A percentile compares a stretch with the other conserved stretches of the same genome.
phyloP scores from a whole-genome alignment of 2,113 vertebrate genomes.

The Rhinopithecus roxellana region DNA sequence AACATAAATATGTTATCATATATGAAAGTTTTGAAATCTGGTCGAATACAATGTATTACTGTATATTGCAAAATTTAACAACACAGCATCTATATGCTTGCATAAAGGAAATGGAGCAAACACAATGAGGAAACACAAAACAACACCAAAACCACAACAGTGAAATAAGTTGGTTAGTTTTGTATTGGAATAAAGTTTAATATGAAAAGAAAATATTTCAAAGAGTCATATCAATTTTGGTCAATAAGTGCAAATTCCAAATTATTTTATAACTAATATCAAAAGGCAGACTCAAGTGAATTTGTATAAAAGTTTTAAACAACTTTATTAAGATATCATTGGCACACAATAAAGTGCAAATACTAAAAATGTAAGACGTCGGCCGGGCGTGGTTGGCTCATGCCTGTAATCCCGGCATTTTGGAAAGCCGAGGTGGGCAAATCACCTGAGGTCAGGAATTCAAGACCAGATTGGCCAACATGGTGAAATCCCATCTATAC shows the following conservation, averaged over 20 bases:
- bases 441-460: too few relatives aligned
- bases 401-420: too few relatives aligned
- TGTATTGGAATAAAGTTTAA: neutral
- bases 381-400: too few relatives aligned
- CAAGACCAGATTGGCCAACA: too few relatives aligned
- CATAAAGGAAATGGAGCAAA: neutral
- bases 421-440: too few relatives aligned
- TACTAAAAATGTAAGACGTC: too few relatives aligned
- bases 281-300: neutral
- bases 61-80: neutral
- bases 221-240: too few relatives aligned
- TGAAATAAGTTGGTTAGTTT: neutral
- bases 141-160: neutral
- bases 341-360: too few relatives aligned
- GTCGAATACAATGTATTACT: neutral
- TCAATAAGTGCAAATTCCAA: neutral
- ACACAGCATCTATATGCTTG: neutral
- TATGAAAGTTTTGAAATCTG: neutral
- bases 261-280: neutral
- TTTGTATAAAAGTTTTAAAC: neutral
- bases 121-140: neutral
- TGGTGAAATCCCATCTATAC: too few relatives aligned
- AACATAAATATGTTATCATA: neutral
- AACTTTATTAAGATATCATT: too few relatives aligned
- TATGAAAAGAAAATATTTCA: neutral